Base-by-base conservation (phyloP, 2,888 invertebrate species). In the Hypselothyrea guttata region DNA sequence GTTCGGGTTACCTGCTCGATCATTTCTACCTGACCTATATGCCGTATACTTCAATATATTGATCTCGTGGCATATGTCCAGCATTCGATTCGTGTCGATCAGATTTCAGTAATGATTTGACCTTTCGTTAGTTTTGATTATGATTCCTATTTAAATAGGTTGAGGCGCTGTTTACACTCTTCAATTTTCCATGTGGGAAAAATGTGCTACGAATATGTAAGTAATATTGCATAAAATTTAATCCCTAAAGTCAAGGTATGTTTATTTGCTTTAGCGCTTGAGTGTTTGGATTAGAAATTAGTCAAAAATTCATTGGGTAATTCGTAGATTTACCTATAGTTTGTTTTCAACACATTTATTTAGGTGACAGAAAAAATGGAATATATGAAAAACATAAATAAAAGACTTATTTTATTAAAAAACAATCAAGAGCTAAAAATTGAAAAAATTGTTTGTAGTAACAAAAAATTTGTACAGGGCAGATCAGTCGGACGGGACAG, bases 111-210 rank as follows among this genome's bases (percentile, higher is more conserved):
- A 22, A 81, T 84, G 72, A 84, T 86, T 54, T 66, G 84, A 73
- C 86, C 75, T 82, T 75, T 84, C 69, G 69, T 77, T 86, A 63
- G 82, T 71, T 86, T 75, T 57, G 56, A 69, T 60, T 69, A 62
- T 53, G 67, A 68, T 54, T 42, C 69, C 54, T 82, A 86, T 82
- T 82, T 82, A 81, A 82, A 85, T 71, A 82, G 86, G 70, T 75
- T 85, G 68, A 81, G 70, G 76, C 68, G 57, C 15, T 65, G 55
- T 68, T 76, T 82, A 47, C 44, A 51, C 70, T 44, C 8, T n/a
- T 22, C 22, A 2, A 22, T 22, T 22, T 22, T 22, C 22, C 22
- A 56, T 64, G 77, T 85, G 81, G 86, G 84, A 82, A 82, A 72
- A 84, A 84, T 76, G 68, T 78, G 84, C 65, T 37, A 55, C 27